phyloP scores from a whole-genome alignment of 2,797 vertebrate species.

The Odontamblyopus lacepedii region DNA sequence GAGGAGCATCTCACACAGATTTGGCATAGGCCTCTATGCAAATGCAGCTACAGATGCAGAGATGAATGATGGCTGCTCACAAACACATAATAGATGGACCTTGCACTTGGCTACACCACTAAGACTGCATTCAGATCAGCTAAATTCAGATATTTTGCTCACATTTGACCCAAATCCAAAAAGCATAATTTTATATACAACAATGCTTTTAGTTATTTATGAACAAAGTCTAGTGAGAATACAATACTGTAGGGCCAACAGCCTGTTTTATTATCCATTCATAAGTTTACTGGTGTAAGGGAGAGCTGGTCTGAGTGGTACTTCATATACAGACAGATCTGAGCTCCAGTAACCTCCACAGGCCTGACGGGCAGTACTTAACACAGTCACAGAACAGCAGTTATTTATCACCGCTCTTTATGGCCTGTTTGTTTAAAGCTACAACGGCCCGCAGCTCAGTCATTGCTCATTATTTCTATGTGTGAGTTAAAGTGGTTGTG shows the following conservation, averaged over 20 bases:
- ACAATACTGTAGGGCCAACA: not conserved
- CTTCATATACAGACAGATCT: conserved; percentile 28
- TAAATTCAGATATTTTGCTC: not conserved
- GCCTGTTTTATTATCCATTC: not conserved
- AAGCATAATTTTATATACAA: too few species aligned
- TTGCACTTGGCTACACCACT: conserved; percentile 9
- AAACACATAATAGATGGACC: conserved; percentile 25
- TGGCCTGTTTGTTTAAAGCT: not conserved
- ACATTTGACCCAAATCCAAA: conserved; percentile 5
- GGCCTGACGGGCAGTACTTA: conserved; percentile 16
- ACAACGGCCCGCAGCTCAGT: conserved; percentile 5
- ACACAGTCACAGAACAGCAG: conserved; percentile 36
- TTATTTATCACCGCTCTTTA: conserved; percentile 49
- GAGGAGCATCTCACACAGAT: conserved; percentile 47
- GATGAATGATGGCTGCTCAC: conserved; percentile 46
- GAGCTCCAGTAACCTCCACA: conserved; percentile 27
- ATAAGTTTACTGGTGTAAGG: not conserved
- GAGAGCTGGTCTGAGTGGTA: not conserved
- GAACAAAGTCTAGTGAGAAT: not conserved
- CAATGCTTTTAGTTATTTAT: not conserved
- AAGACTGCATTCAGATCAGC: conserved; percentile 1
- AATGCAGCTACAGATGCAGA: conserved; percentile 52
- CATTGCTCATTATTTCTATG: conserved; percentile 29
- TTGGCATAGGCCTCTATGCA: conserved; percentile 54
- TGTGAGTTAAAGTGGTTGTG: conserved; percentile 12